Evolutionary conservation across 2,797 vertebrate species (phyloP).

Genomic region (Micropoecilia bifurca): DNA sequence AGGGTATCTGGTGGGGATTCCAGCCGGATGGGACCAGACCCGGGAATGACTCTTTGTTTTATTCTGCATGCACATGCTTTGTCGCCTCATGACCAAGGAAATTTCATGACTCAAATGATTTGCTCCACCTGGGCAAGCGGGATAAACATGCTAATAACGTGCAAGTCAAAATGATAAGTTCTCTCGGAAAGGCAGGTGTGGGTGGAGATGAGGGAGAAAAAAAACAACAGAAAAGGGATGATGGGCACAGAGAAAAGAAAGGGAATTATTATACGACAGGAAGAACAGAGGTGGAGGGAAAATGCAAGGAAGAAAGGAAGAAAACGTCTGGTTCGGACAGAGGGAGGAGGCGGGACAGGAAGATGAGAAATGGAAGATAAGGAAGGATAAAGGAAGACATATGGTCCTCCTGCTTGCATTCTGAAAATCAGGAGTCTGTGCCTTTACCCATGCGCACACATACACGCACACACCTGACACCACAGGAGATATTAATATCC

Average conservation of each 20-base stretch:
- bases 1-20: slow-evolving; percentile 27
- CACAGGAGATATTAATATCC: slow-evolving; percentile 65
- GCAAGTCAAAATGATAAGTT: slow-evolving; percentile 22
- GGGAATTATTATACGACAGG: neutral
- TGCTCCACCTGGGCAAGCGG: slow-evolving; percentile 39
- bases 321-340: neutral
- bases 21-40: slow-evolving; percentile 25
- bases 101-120: slow-evolving; percentile 44
- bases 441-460: slow-evolving; percentile 25
- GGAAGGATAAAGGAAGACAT: slow-evolving; percentile 47
- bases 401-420: slow-evolving; percentile 61
- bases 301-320: slow-evolving; percentile 4
- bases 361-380: slow-evolving; percentile 3
- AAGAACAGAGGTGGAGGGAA: slow-evolving; percentile 13
- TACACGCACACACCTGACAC: slow-evolving; percentile 57
- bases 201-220: neutral
- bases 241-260: neutral
- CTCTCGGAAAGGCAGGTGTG: neutral
- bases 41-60: neutral
- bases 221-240: neutral
- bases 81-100: slow-evolving; percentile 31
- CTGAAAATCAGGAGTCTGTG: slow-evolving; percentile 61
- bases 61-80: neutral
- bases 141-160: slow-evolving; percentile 44
- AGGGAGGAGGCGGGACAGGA: neutral